Evolutionary conservation across 2,797 vertebrate species (phyloP), one percentile per base, ranked within the genome.

Genomic region (Bovichtus diacanthus): DNA sequence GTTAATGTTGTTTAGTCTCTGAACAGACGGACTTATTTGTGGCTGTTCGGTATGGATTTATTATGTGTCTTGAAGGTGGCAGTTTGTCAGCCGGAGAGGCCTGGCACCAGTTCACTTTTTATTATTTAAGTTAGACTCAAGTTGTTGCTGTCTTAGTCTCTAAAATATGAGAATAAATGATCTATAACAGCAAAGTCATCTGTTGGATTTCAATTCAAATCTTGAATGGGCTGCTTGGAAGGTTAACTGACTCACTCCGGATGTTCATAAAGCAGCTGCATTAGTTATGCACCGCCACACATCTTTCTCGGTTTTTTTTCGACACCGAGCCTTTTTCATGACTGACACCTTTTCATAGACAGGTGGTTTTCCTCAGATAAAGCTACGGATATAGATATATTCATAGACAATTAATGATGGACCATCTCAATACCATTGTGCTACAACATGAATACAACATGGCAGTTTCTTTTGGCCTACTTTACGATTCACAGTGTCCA

Each of bases 11-110:
- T 16, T 6, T 3, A 18, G 18, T 38, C 62, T 63, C 16, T 44
- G 58, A 31, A 6, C 72, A 46, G 64, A 29, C 23, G 61, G 27
- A 41, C 64, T 16, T 25, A 47, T 7, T 16, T 7, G 6, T n/a
- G 23, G 49, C 39, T 70, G 3, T 5, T 55, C 38, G 67, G 15
- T 49, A 3, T 13, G 27, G 39, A 53, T 41, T 34, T 27, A 46
- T 83, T 3, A 5, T 59, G 29, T 65, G 50, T 44, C 51, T 62
- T 23, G 31, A 11, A 46, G 13, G 19, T 19, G 25, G 41, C 39
- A 36, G 21, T 44, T 62, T 49, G 46, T 68, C 21, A 13, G 29
- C 77, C 27, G 19, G n/a, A 58, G 31, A 61, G 16, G 9, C 47
- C 43, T 19, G 29, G 46, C 11, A 61, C 15, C 6, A 9, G 2